A percentile compares a stretch with the other conserved stretches of the same genome.
phyloP scores from a whole-genome alignment of 2,113 vertebrate genomes.

The Pluvialis apricaria region DNA sequence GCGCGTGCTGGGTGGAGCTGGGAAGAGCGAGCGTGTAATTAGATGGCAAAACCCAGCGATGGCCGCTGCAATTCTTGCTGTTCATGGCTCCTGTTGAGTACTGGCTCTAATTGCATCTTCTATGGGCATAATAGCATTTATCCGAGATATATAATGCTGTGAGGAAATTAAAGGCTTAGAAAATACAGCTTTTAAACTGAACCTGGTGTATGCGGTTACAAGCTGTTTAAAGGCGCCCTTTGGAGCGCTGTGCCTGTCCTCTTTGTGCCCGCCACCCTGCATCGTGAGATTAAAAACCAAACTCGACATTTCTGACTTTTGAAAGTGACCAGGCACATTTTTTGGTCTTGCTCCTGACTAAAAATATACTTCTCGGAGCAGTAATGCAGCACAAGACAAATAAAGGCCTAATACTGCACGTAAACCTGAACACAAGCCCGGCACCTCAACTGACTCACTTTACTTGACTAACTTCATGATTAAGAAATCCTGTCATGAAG shows the following conservation, averaged over 20 bases:
- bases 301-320: neutral
- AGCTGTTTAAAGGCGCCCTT: neutral
- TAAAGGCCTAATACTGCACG: neutral
- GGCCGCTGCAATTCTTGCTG: neutral
- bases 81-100: neutral
- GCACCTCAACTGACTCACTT: neutral
- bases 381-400: neutral
- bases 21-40: neutral
- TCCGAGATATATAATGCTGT: neutral
- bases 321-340: neutral
- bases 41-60: neutral
- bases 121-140: neutral
- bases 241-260: fast-evolving
- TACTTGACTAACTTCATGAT: neutral
- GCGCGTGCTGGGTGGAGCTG: neutral
- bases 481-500: neutral
- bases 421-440: neutral
- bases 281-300: neutral
- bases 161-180: conserved; percentile 43
- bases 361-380: neutral
- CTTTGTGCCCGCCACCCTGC: neutral
- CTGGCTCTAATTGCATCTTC: conserved; percentile 16
- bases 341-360: neutral
- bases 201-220: neutral
- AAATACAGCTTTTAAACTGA: neutral